Percentiles rank a stretch among this genome's conserved stretches.
Evolutionary conservation across 2,113 vertebrate genomes (phyloP).

Genomic region (Mesembrinibis cayennensis): DNA sequence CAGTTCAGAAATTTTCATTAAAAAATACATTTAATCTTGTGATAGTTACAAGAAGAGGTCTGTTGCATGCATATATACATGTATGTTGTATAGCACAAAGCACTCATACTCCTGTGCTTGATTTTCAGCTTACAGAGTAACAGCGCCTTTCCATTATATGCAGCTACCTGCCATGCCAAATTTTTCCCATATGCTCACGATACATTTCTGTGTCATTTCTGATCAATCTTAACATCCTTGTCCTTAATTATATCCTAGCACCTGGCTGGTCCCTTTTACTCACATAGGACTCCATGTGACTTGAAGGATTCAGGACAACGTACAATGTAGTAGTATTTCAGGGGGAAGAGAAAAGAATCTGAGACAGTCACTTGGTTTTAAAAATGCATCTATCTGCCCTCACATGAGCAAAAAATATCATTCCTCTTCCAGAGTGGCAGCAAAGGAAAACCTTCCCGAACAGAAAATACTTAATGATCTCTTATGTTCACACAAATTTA

Average conservation of each 20-base stretch:
- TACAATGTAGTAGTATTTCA: background rate
- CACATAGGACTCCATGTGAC: background rate
- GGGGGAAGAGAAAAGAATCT: background rate
- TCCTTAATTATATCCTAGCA: background rate
- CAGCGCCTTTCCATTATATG: background rate
- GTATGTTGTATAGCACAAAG: background rate
- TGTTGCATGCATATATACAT: background rate
- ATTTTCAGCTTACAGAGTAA: background rate
- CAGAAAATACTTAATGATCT: background rate
- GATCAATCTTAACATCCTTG: background rate
- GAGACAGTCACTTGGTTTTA: background rate
- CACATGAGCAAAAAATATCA: background rate
- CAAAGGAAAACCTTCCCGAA: background rate
- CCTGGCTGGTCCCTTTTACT: background rate
- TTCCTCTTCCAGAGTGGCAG: background rate
- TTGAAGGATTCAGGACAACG: background rate
- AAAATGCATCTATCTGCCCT: background rate
- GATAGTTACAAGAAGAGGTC: background rate
- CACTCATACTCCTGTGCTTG: background rate
- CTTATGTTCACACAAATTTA: background rate
- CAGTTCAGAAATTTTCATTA: background rate
- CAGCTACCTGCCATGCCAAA: background rate
- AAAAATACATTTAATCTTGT: background rate
- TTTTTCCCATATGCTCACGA: background rate
- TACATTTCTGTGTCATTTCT: background rate